Base-by-base conservation (phyloP, 2,113 vertebrate species). In the Henicopernis longicauda region DNA sequence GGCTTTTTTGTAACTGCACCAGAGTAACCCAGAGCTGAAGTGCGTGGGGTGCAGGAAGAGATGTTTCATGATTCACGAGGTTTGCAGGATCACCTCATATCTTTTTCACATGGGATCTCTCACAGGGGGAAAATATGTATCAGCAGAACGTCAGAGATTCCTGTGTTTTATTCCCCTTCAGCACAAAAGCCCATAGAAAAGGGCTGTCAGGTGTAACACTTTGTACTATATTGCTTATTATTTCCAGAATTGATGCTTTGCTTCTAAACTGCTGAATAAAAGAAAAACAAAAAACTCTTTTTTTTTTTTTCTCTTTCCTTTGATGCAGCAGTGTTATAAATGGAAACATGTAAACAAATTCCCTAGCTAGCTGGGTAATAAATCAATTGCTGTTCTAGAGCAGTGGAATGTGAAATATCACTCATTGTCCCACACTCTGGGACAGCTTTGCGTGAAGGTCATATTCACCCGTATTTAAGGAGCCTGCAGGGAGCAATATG, bases 401-500 rank as follows among this genome's bases (percentile, higher is more conserved):
- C 95, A 96, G 84, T 54, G 88, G 86, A 86, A 83, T 86, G 91
- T 88, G 95, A 97, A 97, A 95, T 83, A 95, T 93, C 93, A 65
- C 91, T 91, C 95, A 96, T 97, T 97, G 87, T 97, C 97, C 96
- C 90, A 55, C 95, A 54, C 93, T 86, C 93, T 42, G 91, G 97
- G 94, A 95, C 81, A 95, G 93, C 91, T 93, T 42, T 89, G 90
- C 27, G 27, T 91, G 95, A 98, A 98, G 97, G 98, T 98, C 97
- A 94, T 49, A 88, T 72, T 95, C 97, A 47, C 84, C 84, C 92
- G 54, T 86, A 79, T 93, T 86, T 96, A 95, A 97, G 97, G 96
- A 89, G 96, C 97, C 98, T 97, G 95, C 89, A 86, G 98, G 96
- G 97, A 98, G 94, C 82, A n/a, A 91, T 95, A 93, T 82, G 96